Conservation (phyloP, 2,797 vertebrate species). For the Esox masquinongy region DNA sequence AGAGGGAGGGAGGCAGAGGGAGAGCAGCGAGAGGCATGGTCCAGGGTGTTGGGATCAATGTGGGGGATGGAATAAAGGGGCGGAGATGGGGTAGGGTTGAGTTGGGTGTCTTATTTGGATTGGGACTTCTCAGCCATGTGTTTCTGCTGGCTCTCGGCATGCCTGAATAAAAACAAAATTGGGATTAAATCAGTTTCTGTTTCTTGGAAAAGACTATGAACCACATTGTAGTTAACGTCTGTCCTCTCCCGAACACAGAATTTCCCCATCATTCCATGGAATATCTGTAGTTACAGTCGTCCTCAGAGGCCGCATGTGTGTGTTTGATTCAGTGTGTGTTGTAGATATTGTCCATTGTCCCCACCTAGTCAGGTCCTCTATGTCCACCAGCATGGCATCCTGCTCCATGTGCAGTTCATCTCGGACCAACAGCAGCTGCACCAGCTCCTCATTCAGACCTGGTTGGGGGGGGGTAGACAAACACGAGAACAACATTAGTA, state of each 20-base stretch:
- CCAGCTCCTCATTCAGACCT: conserved; percentile 98
- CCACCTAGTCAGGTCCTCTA: conserved; percentile 97
- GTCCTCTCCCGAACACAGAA: no score
- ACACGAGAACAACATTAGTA: not conserved
- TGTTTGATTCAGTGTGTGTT: not conserved
- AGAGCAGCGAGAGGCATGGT: conserved; percentile 56
- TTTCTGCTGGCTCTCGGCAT: conserved; percentile 98
- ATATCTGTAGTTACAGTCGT: not conserved
- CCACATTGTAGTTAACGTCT: not conserved
- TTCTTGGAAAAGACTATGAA: not conserved
- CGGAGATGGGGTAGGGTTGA: conserved; percentile 31
- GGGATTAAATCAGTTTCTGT: not conserved
- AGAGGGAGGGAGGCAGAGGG: conserved; percentile 28
- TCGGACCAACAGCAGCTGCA: conserved; percentile 94
- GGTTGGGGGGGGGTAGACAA: conserved; percentile 7
- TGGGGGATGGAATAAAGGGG: conserved; percentile 16
- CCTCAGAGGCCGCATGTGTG: not conserved
- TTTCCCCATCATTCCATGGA: no score
- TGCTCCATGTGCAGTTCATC: conserved; percentile 98
- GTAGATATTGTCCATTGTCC: conserved; percentile 23
- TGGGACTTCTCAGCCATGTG: conserved; percentile 97
- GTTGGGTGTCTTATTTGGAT: conserved; percentile 81
- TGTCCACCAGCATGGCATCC: conserved; percentile 98
- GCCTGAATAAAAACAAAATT: conserved; percentile 70
- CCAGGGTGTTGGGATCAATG: conserved; percentile 18